Base-by-base conservation (phyloP, 30 jellyfish, hydroid and myxozoan genomes). In the Turritopsis dohrnii region DNA sequence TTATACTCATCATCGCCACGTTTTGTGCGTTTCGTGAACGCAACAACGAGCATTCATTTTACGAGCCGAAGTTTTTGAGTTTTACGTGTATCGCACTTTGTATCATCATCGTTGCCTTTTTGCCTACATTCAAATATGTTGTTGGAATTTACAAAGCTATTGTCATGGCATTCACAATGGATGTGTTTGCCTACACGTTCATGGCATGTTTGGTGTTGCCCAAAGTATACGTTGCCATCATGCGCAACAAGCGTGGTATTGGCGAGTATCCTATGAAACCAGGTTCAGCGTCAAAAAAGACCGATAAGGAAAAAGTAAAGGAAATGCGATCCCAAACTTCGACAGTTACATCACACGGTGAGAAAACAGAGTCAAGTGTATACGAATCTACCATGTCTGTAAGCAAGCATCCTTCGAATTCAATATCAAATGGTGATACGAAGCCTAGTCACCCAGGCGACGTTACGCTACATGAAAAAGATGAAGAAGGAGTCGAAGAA, bases 21-120 rank as follows among this genome's bases (percentile, higher is more conserved):
- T 65, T 85, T 28, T 83, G 79, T 21, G 87, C 98, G 18, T 92
- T 92, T 84, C 74, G 94, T 22, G 98, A 92, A 60, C 74, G 98
- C 66, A 84, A 92, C 74, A 52, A 53, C 26, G 92, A 80, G 52
- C 98, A 92, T 82, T 88, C 89, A 54, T 87, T 74, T 77, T 83
- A 92, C 80, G 98, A 92, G 79, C 96, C 98, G 8, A 92, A 92
- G 52, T 88, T 92, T 69, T 82, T 87, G 41, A 83, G 96, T 89
- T 92, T 92, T 79, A 25, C 96, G 3, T 83, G 94, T 4, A 85
- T 87, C 25, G 96, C 98, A 0, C 65, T 92, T 21, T 66, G 96
- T 28, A 88, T 92, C 65, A 85, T 87, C 17, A 90, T 85, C 54
- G 98, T 87, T 29, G 98, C 98, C 19, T 92, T 92, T 52, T 77